phyloP scores from a whole-genome alignment of 2,797 vertebrate genomes.

The Ctenopoma multispine region DNA sequence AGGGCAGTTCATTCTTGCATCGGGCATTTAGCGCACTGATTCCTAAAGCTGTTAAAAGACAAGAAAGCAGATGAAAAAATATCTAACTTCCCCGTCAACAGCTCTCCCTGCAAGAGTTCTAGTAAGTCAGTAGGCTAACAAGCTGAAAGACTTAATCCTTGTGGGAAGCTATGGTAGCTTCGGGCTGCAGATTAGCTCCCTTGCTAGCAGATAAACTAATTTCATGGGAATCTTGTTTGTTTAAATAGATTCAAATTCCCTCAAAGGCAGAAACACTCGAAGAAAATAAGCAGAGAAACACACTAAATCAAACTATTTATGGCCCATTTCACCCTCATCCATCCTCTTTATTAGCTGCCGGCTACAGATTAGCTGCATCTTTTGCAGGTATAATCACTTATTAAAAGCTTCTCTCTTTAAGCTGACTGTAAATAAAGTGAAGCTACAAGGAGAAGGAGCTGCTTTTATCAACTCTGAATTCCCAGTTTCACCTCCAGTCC shows the following conservation, averaged over 20 bases:
- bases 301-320: conserved; percentile 5
- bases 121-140: conserved; percentile 27
- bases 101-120: neutral
- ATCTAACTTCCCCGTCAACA: neutral
- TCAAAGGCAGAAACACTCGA: neutral
- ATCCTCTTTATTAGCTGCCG: conserved; percentile 9
- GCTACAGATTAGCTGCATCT: conserved; percentile 33
- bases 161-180: conserved; percentile 42
- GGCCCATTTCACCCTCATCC: neutral
- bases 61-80: neutral
- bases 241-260: conserved; percentile 29
- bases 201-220: conserved; percentile 30
- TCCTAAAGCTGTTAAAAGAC: neutral
- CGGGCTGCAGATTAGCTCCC: conserved; percentile 52
- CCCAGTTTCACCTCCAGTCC: neutral
- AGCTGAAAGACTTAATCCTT: conserved; percentile 42
- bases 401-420: conserved; percentile 2
- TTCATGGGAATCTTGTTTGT: conserved; percentile 23
- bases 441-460: neutral
- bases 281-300: neutral
- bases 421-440: neutral
- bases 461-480: neutral
- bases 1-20: neutral
- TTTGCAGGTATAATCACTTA: conserved; percentile 16
- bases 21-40: neutral